phyloP scores from a whole-genome alignment of 2,113 vertebrate genomes.

The Climacteris rufus region DNA sequence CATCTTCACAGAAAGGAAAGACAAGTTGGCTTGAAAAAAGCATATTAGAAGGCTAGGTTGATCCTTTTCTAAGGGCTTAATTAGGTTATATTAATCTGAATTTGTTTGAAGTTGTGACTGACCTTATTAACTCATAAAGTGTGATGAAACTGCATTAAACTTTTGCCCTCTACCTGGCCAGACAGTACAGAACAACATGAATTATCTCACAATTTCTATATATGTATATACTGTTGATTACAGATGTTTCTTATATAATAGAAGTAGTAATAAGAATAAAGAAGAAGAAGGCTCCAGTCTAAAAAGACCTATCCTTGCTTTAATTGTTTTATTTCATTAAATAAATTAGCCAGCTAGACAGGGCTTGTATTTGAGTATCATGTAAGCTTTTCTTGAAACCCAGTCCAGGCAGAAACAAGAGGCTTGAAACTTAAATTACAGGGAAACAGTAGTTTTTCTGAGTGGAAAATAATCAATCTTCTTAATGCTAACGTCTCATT shows the following conservation, averaged over 20 bases:
- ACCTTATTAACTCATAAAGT: conserved; percentile 12
- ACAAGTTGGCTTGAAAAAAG: neutral
- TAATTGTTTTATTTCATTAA: neutral
- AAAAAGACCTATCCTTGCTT: neutral
- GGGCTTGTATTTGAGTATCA: neutral
- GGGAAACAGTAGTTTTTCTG: neutral
- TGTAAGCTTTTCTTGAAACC: neutral
- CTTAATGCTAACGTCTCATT: neutral
- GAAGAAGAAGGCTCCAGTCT: neutral
- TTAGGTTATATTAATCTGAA: neutral
- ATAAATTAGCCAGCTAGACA: neutral
- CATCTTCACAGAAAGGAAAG: neutral
- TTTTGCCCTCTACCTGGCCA: neutral
- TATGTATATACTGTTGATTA: neutral
- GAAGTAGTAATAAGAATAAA: neutral
- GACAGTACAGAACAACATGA: neutral
- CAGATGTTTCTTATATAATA: neutral
- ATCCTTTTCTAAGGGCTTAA: neutral
- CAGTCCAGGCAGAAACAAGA: neutral
- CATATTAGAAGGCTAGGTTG: neutral
- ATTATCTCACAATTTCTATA: neutral
- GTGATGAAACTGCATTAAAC: neutral
- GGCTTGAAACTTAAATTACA: neutral
- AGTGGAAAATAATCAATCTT: neutral
- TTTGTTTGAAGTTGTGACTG: neutral